Percentiles rank a stretch among this genome's conserved stretches.
These are phyloP conservation scores for Hirtodrosophila duncani DNA, from an alignment of 2,888 invertebrate species.

Conservation along the genomic window DNA sequence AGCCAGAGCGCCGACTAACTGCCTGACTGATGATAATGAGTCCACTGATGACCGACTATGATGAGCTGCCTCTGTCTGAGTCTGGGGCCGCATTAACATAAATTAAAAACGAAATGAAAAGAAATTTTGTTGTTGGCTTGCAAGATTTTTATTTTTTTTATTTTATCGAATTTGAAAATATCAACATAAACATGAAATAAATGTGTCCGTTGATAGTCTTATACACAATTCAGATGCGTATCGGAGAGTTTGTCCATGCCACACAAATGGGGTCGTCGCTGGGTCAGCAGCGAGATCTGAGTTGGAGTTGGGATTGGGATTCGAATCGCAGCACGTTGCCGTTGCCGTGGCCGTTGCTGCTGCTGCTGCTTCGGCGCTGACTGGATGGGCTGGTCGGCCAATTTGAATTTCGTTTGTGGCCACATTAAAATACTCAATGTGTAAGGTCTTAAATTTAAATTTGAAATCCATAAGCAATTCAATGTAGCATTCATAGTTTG, in stretches of 20 bases:
- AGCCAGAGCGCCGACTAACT: conserved; percentile 41
- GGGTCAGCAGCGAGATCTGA: conserved; percentile 51
- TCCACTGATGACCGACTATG: conserved; percentile 40
- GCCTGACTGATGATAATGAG: conserved; percentile 59
- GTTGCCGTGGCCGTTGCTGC: conserved; percentile 7
- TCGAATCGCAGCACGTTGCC: conserved; percentile 36
- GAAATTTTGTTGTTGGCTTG: conserved; percentile 20
- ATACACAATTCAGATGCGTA: conserved; percentile 69
- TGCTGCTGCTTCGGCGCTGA: conserved; percentile 5
- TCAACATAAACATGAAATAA: conserved; percentile 75
- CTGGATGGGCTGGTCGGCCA: conserved; percentile 37
- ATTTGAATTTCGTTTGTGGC: conserved; percentile 62
- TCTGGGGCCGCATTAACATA: conserved; percentile 52
- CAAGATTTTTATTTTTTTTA: conserved; percentile 24
- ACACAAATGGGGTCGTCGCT: conserved; percentile 58
- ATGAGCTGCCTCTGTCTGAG: conserved; percentile 26
- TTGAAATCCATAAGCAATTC: conserved; percentile 73
- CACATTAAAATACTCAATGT: conserved; percentile 76
- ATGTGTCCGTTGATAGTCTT: conserved; percentile 72
- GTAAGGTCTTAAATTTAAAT: conserved; percentile 75
- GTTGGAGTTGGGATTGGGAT: conserved; percentile 8
- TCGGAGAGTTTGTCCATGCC: conserved; percentile 47
- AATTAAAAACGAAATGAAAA: conserved; percentile 50
- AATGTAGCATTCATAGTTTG: conserved; percentile 68
- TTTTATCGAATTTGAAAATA: conserved; percentile 70